Evolutionary conservation across 2,888 invertebrate species (phyloP).

Genomic region (Acrobasis repandana): DNA sequence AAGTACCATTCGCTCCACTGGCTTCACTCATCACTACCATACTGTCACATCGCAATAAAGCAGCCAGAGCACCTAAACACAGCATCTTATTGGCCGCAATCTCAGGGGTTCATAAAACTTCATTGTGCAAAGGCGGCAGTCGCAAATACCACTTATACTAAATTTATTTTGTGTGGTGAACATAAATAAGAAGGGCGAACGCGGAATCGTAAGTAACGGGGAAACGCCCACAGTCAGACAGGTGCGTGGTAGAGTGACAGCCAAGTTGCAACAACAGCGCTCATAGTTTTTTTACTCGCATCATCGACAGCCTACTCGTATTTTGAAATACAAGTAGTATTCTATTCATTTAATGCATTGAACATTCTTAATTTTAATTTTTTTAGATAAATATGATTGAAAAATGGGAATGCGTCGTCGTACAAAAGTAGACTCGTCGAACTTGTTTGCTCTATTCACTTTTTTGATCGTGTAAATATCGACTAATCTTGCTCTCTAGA

Average conservation of each 20-base stretch:
- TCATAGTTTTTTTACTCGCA: no score
- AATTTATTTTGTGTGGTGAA: slow-evolving; percentile 67
- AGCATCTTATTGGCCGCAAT: slow-evolving; percentile 23
- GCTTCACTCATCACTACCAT: neutral
- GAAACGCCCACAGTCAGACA: slow-evolving; percentile 43
- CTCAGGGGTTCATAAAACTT: slow-evolving; percentile 49
- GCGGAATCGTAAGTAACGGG: slow-evolving; percentile 68
- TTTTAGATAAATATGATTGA: no score
- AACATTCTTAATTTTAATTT: no score
- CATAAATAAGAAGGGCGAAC: slow-evolving; percentile 60
- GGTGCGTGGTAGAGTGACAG: neutral
- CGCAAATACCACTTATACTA: slow-evolving; percentile 69
- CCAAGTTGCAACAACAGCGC: slow-evolving; percentile 18
- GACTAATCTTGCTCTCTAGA: no score
- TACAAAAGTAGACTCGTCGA: no score
- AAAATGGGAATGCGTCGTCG: no score
- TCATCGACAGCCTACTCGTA: no score
- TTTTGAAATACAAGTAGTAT: no score
- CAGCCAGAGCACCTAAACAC: slow-evolving; percentile 13
- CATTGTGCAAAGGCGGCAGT: slow-evolving; percentile 42
- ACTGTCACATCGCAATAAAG: slow-evolving; percentile 10
- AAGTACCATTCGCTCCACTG: neutral
- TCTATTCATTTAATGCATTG: no score
- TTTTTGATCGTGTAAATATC: no score
- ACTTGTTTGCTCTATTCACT: no score